Base-by-base conservation (phyloP, 2,888 invertebrate genomes). In the Salticus scenicus region DNA sequence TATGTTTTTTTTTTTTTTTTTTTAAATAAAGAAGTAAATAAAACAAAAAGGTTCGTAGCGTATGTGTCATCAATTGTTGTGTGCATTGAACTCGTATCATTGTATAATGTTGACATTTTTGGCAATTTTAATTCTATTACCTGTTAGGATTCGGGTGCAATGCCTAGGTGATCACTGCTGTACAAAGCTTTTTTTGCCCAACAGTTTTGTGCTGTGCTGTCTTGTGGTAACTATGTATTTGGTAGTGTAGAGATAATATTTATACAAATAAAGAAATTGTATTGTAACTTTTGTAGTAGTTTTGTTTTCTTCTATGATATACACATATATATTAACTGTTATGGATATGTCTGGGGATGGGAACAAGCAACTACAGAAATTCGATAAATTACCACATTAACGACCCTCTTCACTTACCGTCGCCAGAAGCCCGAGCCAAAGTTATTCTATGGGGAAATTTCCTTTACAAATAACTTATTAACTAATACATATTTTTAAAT, bases 181-280 rank as follows among this genome's bases (percentile, higher is more conserved):
- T 84, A 84, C 71, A 76, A 76, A 84, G 84, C 84, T 84, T 84
- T 71, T 37, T 10, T 2, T 17, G 73, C 84, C 73, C 75, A 69
- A 78, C 84, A 78, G 74, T 84, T 78, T 71, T 84, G 78, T 78
- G 78, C 73, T 84, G 73, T 78, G 76, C 76, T 76, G 76, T 84
- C 78, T 84, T 78, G 72, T 84, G 84, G 78, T 84, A 84, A 84
- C 64, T 71, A 57, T 76, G 85, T 86, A 79, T 76, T 47, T 79
- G 69, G 74, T 86, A 86, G 85, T 75, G 71, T 79, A 79, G 73
- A 80, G 69, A 79, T 17, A 79, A 86, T 86, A 86, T 86, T 86
- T 86, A 86, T 86, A 86, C 85, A 86, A 86, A 64, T 64, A 86
- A 80, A 86, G 75, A 82, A 82, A 76, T 51, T 82, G 82, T 82